Conservation (phyloP, 1,140 invertebrate species). For the Ceratosolen solmsi region DNA sequence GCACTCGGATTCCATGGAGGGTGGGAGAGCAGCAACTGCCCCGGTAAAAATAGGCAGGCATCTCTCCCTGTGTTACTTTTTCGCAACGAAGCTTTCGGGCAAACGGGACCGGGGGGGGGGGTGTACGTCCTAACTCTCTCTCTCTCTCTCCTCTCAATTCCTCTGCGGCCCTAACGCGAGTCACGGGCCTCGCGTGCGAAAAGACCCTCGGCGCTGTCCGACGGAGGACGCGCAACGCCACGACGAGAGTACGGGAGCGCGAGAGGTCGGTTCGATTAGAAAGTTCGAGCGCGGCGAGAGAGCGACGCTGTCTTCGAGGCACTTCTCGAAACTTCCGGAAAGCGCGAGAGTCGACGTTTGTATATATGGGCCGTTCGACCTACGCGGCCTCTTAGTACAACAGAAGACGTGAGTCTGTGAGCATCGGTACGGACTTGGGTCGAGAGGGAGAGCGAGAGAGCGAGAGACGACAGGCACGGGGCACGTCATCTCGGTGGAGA, state of each 20-base stretch:
- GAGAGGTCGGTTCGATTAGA: conserved; percentile 19
- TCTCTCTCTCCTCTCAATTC: no score
- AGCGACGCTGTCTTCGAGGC: conserved; percentile 48
- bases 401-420: conserved; percentile 55
- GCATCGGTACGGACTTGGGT: not conserved
- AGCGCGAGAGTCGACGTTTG: conserved; percentile 63
- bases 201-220: no score
- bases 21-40: no score
- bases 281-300: conserved; percentile 15
- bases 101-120: no score
- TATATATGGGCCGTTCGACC: conserved; percentile 64
- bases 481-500: not conserved
- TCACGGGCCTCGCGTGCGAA: no score
- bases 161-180: no score
- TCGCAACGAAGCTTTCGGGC: no score
- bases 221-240: not conserved
- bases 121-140: no score
- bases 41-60: no score
- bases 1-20: no score
- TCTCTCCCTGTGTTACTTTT: no score
- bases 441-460: not conserved
- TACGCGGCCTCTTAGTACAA: conserved; percentile 66
- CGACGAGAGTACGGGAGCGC: not conserved
- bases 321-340: conserved; percentile 72
- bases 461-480: not conserved